Percentiles rank a stretch among this genome's conserved stretches.
phyloP scores from a whole-genome alignment of 30 jellyfish, hydroid and myxozoan genomes.

The Cassiopea xamachana region DNA sequence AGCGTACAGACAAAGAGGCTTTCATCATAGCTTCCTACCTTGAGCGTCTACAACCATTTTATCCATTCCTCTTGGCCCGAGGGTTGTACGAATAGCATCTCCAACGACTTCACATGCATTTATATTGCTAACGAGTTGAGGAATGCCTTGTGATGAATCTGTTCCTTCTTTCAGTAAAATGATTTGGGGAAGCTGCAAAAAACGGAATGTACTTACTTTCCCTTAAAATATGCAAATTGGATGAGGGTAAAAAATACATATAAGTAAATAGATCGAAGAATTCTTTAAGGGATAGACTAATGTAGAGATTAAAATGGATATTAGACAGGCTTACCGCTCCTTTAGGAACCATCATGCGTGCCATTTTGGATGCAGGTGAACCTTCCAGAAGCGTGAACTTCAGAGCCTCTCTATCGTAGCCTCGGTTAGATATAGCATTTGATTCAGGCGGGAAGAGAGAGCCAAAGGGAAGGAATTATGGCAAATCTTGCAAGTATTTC shows the following conservation, averaged over 20 bases:
- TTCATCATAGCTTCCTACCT: conserved; percentile 36
- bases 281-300: background rate
- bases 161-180: conserved; percentile 98
- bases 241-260: background rate
- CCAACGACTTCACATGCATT: conserved; percentile 99
- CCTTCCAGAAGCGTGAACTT: conserved; percentile 27
- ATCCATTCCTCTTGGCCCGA: conserved; percentile 99
- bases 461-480: background rate
- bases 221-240: background rate
- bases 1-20: background rate
- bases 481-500: conserved; percentile 63
- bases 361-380: conserved; percentile 59
- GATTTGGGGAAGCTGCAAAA: conserved; percentile 91
- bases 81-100: conserved; percentile 99
- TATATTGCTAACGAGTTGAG: conserved; percentile 97
- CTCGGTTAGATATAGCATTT: background rate
- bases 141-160: conserved; percentile 99
- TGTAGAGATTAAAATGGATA: conserved; percentile 18
- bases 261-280: background rate
- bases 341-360: conserved; percentile 58
- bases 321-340: conserved; percentile 43
- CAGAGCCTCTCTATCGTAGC: conserved; percentile 15
- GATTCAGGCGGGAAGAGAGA: conserved; percentile 4
- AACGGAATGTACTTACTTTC: background rate
- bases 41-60: conserved; percentile 91